Base-by-base conservation (phyloP, 2,113 vertebrate genomes). In the Siniperca knerii region DNA sequence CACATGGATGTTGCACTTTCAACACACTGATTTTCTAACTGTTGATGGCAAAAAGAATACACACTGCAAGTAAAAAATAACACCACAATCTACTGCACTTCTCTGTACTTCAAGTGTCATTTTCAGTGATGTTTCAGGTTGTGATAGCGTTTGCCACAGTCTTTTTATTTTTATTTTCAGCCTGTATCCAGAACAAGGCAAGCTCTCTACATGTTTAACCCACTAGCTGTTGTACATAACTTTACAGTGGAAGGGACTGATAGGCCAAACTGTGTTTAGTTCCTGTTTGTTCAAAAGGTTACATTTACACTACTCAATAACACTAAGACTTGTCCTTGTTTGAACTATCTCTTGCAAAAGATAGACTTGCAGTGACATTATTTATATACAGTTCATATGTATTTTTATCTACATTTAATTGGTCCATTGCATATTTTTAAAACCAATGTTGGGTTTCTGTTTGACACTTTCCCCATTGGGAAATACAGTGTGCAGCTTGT, bases 381-480 rank as follows among this genome's bases (percentile, higher is more conserved):
- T 89, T 93, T 91, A 75, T 85, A 44, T 37, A 61, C 64, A 65
- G 16, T 25, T 77, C 35, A 54, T 20, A 1, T 78, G 25, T 89
- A 42, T 90, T 83, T 88, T 72, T 82, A 74, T 67, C 35, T 23
- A 57, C 66, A 58, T 66, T 29, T 62, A 74, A 84, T 73, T 82
- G 58, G 75, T 81, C 60, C 4, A 1, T 70, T 77, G 48, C 21
- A 35, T 75, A 29, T 81, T 85, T 89, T 84, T 77, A 75, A 79
- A 82, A 82, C 40, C 54, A 76, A 46, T 75, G 66, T 75, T 76
- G 42, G 83, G 13, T 72, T 82, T 87, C 42, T 69, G 67, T 86
- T 85, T 82, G 50, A 29, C 29, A 29, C 69, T 48, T 82, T 83
- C 64, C 21, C 42, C 69, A 25, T 9, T 50, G 66, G 16, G 71